A percentile compares a stretch with the other conserved stretches of the same genome.
phyloP scores from a whole-genome alignment of 2,888 invertebrate species.

The Cyaniris semiargus region DNA sequence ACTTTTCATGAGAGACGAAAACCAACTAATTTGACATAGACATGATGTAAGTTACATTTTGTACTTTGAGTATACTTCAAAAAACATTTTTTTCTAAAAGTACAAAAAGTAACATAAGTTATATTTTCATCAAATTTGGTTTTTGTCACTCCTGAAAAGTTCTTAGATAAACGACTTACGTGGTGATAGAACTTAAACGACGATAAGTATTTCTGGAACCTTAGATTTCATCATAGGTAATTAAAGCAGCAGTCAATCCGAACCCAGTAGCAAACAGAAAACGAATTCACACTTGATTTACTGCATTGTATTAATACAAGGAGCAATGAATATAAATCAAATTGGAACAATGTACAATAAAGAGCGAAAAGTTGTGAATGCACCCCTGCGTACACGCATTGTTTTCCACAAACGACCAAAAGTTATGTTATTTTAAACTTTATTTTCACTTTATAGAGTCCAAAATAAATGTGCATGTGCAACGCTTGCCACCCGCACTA shows the following conservation, averaged over 20 bases:
- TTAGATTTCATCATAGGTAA: neutral
- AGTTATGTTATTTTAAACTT: neutral
- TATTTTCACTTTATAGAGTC: conserved; percentile 35
- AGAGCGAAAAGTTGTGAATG: conserved; percentile 79
- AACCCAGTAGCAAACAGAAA: conserved; percentile 43
- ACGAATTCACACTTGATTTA: conserved; percentile 70
- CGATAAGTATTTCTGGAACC: neutral
- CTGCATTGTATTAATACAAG: conserved; percentile 69
- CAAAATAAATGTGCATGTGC: neutral
- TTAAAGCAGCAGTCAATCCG: conserved; percentile 30
- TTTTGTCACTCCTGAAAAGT: too few species aligned
- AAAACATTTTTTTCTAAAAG: too few species aligned
- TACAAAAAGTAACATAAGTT: too few species aligned
- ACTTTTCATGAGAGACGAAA: too few species aligned
- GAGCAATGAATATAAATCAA: conserved; percentile 79
- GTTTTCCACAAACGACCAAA: conserved; percentile 46
- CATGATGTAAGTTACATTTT: too few species aligned
- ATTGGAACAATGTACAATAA: conserved; percentile 75
- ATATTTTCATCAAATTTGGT: too few species aligned
- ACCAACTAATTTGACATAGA: too few species aligned
- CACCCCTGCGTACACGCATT: conserved; percentile 63
- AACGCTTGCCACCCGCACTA: neutral
- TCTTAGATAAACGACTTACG: too few species aligned
- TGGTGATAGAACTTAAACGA: too few species aligned
- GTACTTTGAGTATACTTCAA: too few species aligned